These are phyloP conservation scores for Danio albolineatus DNA, from an alignment of 2,797 vertebrate species.

Conservation along the genomic window DNA sequence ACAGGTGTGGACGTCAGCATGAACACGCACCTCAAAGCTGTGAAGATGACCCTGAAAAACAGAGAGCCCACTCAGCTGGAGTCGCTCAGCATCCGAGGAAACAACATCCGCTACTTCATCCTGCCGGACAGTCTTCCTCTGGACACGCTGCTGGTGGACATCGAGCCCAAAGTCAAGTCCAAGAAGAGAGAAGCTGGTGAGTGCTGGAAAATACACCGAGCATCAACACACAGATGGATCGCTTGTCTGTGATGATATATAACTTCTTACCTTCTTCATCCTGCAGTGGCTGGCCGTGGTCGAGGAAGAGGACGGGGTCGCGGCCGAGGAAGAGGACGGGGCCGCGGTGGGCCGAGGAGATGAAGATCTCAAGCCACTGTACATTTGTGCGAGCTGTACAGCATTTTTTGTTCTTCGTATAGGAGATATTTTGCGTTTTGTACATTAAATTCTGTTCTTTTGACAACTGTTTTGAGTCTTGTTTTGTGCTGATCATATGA, in stretches of 20 bases:
- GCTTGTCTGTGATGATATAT: neutral
- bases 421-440: slow-evolving; percentile 73
- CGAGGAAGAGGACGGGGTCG: slow-evolving; percentile 82
- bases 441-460: slow-evolving; percentile 76
- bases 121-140: slow-evolving; percentile 96
- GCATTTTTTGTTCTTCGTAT: slow-evolving; percentile 65
- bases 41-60: slow-evolving; percentile 98
- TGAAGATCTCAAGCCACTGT: slow-evolving; percentile 63
- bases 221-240: neutral
- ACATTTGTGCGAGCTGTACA: slow-evolving; percentile 76
- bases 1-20: slow-evolving; percentile 97
- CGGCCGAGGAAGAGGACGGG: slow-evolving; percentile 82
- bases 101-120: slow-evolving; percentile 99
- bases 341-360: slow-evolving; percentile 83
- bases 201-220: slow-evolving; percentile 44
- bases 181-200: slow-evolving; percentile 98
- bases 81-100: slow-evolving; percentile 95
- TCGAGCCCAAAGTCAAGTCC: slow-evolving; percentile 97
- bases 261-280: neutral
- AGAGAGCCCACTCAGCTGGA: slow-evolving; percentile 97
- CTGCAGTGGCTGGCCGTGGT: slow-evolving; percentile 80
- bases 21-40: slow-evolving; percentile 97
- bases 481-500: slow-evolving; percentile 36
- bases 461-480: slow-evolving; percentile 56
- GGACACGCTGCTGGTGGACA: slow-evolving; percentile 95